Conservation (phyloP, 2,113 vertebrate genomes). For the Dolichotis patagonum region DNA sequence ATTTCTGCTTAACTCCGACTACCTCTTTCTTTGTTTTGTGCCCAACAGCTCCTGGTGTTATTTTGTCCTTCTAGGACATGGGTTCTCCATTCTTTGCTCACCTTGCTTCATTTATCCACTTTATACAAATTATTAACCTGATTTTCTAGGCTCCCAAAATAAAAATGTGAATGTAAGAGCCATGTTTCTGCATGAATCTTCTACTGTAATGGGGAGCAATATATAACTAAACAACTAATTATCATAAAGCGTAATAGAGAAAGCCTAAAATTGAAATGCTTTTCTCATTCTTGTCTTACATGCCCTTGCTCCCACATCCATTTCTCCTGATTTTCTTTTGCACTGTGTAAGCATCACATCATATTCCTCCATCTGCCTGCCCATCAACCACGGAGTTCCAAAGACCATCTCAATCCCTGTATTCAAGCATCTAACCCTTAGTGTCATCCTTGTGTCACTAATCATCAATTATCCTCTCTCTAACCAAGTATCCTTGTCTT, state of each 20-base stretch:
- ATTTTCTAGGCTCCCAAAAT: background rate
- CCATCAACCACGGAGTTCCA: background rate
- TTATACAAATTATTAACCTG: background rate
- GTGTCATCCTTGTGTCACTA: background rate
- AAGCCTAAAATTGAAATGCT: background rate
- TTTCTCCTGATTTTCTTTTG: background rate
- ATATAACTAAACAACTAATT: background rate
- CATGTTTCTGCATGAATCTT: background rate
- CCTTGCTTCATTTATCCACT: background rate
- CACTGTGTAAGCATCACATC: background rate
- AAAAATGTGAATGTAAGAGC: background rate
- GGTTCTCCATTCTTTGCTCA: background rate
- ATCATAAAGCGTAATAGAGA: background rate
- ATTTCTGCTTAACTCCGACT: background rate
- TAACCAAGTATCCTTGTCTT: background rate
- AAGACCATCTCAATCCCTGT: background rate
- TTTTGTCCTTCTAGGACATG: background rate
- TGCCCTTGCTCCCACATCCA: background rate
- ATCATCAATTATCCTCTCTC: background rate
- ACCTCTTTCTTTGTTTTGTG: background rate
- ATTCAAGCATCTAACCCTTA: background rate
- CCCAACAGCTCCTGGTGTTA: background rate
- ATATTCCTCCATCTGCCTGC: background rate
- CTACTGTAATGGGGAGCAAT: accelerated
- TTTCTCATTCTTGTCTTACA: background rate